Evolutionary conservation across 1,140 invertebrate species (phyloP), one percentile per base, ranked within the genome.

Genomic region (Dendrolimus kikuchii): DNA sequence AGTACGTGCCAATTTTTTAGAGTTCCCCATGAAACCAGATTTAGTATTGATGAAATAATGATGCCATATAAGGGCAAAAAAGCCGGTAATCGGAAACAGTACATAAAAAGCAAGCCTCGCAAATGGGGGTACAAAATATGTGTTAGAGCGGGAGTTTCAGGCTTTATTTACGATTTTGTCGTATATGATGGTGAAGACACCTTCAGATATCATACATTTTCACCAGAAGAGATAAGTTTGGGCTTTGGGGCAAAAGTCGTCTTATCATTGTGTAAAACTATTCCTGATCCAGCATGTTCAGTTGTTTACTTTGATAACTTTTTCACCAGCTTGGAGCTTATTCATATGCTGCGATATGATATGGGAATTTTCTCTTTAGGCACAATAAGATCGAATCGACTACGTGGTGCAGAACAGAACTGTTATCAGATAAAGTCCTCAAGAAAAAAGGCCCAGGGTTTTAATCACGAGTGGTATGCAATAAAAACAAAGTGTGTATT

Each of bases 21-120:
- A 51, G 49, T 77, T 46, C 55, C 64, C 40, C 51, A 74, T 39
- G 72, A 77, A 64, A 68, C 50, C 45, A 58, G 62, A 7, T 67
- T 64, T 55, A 69, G 66, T 23, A 62, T 79, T 38, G 78, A 88
- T 63, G 79, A 88, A 63, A 77, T 77, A 64, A 88, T 88, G 76
- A 62, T 88, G 5, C 72, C 73, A 39, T 88, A 84, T 57, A 88
- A 88, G 61, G 86, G 82, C 1, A 69, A 67, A 37, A 68, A 75
- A 69, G 73, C 71, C 36, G 77, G 71, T 23, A 60, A 51, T 40
- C 66, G 82, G n/a, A 62, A 59, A 53, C 61, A 66, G 40, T 69
- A 64, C 42, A 47, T 62, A 51, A 62, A 57, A 43, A 61, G 38
- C 41, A 64, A 66, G 37, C 59, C 59, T 49, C 42, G 49, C 36